Evolutionary conservation across 2,888 invertebrate genomes (phyloP), one percentile per base, ranked within the genome.

Genomic region (Hedychridium roseum): DNA sequence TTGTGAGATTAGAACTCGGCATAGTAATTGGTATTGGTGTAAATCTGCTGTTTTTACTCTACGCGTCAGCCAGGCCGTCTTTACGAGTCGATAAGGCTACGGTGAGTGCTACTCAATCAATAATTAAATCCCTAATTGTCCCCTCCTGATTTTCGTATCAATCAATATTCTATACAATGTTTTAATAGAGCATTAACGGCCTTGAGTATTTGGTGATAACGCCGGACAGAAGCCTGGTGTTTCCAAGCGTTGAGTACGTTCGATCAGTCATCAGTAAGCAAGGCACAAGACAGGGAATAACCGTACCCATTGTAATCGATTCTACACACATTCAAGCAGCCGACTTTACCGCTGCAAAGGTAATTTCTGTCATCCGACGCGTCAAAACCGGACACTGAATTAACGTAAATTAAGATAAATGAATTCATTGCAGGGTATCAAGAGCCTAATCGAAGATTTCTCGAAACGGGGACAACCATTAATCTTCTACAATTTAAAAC

Each of bases 211-310:
- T 86, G 23, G 77, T 82, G 27, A 83, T 86, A 31, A 85, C 84
- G 2, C 86, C 86, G 0, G 86, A 86, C 61, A 79, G 86, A 60
- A 86, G 85, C 68, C 78, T 87, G 17, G 82, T 83, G 1, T 88
- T 87, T 70, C 87, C 87, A 11, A 85, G 86, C 3, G 85, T 86
- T 3, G 86, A 86, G 55, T 86, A 87, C 64, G 84, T 87, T 2
- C 79, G 85, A 43, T 82, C 84, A 70, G 85, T 89, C 54, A 86
- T 94, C 50, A 86, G 87, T 70, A 91, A 91, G 80, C 89, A 86
- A 11, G 88, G 85, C 12, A 80, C 82, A 6, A 82, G 83, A 60
- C 82, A 83, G 45, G 84, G 83, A n/a, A 82, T 80, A 50, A 81
- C 60, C 40, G 81, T 83, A 32, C 85, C 86, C 1, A 83, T 86